Conservation (phyloP, 2,113 vertebrate species). For the Collichthys lucidus region DNA sequence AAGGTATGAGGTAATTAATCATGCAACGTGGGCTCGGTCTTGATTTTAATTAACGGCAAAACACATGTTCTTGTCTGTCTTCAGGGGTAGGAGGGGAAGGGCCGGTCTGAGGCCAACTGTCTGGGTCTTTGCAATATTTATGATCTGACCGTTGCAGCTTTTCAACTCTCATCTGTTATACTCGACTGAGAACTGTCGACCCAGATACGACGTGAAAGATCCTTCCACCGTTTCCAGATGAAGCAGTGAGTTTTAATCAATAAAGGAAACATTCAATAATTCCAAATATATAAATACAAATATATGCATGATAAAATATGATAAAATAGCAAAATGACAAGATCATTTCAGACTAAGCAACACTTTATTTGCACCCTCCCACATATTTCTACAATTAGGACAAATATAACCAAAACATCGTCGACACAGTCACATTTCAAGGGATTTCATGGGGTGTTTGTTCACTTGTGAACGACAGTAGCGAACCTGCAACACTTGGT, state of each 20-base stretch:
- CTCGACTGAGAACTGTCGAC: slow-evolving; percentile 25
- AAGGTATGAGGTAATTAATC: slow-evolving; percentile 81
- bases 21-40: slow-evolving; percentile 62
- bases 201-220: not conserved
- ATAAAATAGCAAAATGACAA: not conserved
- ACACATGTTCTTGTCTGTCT: slow-evolving; percentile 64
- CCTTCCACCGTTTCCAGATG: not conserved
- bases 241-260: not conserved
- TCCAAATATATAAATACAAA: too few relatives aligned
- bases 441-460: too few relatives aligned
- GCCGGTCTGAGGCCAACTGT: slow-evolving; percentile 15
- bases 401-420: not conserved
- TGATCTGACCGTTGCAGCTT: slow-evolving; percentile 44
- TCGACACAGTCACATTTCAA: not conserved
- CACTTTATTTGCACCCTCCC: not conserved
- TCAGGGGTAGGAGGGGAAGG: slow-evolving; percentile 33
- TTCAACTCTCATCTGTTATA: slow-evolving; percentile 47
- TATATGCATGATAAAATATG: too few relatives aligned
- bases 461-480: too few relatives aligned
- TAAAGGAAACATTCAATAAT: too few relatives aligned
- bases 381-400: not conserved
- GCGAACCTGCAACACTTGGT: not conserved
- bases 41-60: slow-evolving; percentile 79
- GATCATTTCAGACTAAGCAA: not conserved
- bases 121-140: slow-evolving; percentile 54